Percentiles rank a stretch among this genome's conserved stretches.
Evolutionary conservation across 2,888 invertebrate genomes (phyloP).

Genomic region (Hirtodrosophila cameraria): DNA sequence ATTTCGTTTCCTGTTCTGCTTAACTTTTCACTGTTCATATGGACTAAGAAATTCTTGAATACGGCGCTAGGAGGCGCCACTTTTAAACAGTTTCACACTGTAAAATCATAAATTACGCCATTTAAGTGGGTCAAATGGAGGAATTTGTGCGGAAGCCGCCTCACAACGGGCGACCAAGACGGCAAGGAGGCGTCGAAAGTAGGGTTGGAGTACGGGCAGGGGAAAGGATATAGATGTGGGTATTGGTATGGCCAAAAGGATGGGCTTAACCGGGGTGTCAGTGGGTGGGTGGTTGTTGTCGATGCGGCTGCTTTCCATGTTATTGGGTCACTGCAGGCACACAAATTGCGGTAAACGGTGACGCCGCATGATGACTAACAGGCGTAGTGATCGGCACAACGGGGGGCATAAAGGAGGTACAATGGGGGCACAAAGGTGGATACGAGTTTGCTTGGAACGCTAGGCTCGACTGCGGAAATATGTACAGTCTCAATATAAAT

Average conservation of each 20-base stretch:
- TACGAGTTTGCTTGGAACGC: conserved; percentile 36
- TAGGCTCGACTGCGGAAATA: conserved; percentile 43
- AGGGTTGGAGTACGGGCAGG: conserved; percentile 1
- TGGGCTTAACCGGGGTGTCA: conserved; percentile 15
- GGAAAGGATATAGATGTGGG: conserved; percentile 20
- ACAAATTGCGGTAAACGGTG: conserved; percentile 74
- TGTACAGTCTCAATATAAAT: conserved; percentile 71
- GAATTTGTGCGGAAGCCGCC: conserved; percentile 81
- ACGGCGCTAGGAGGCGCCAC: conserved; percentile 52
- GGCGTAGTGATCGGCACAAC: conserved; percentile 1
- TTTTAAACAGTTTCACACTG: conserved; percentile 79
- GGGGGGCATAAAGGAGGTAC: neutral
- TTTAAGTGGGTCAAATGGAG: conserved; percentile 82
- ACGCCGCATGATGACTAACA: conserved; percentile 57
- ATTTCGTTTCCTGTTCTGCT: conserved; percentile 37
- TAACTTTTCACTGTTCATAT: conserved; percentile 7
- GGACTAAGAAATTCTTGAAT: conserved; percentile 17
- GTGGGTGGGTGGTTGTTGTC: conserved; percentile 41
- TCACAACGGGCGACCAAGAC: conserved; percentile 56
- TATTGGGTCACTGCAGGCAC: conserved; percentile 81
- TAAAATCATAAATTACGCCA: conserved; percentile 80
- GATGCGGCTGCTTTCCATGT: conserved; percentile 76
- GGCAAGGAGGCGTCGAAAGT: conserved; percentile 16
- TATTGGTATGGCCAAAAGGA: neutral
- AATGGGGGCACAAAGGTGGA: neutral